These are phyloP conservation scores for Varanus salvator DNA, from an alignment of 2,113 vertebrate species.

Conservation along the genomic window DNA sequence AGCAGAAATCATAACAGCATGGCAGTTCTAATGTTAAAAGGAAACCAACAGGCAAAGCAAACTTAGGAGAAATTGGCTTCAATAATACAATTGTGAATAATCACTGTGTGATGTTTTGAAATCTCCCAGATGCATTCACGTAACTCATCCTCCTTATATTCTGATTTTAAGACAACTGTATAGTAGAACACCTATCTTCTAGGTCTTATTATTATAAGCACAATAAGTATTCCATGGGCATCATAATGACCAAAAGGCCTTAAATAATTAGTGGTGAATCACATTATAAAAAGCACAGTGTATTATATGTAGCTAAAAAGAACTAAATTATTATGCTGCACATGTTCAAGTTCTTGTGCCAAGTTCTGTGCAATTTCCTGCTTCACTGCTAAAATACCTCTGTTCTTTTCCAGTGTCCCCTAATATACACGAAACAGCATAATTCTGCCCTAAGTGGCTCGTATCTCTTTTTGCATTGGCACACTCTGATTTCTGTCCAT, in stretches of 20 bases:
- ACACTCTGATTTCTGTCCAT: neutral
- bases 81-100: neutral
- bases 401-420: neutral
- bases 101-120: neutral
- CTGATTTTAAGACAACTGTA: neutral
- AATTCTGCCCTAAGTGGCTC: neutral
- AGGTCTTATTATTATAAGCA: neutral
- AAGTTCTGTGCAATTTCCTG: neutral
- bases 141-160: neutral
- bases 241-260: neutral
- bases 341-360: conserved; percentile 10
- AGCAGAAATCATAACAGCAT: neutral
- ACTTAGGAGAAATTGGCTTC: neutral
- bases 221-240: neutral
- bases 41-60: neutral
- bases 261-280: neutral
- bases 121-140: neutral
- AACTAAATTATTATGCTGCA: conserved; percentile 4
- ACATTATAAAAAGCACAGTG: neutral
- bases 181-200: neutral
- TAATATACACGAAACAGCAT: neutral
- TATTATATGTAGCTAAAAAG: neutral
- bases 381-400: neutral
- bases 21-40: neutral
- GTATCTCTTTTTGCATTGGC: neutral